Evolutionary conservation across 2,888 invertebrate genomes (phyloP).

Genomic region (Calliphora vomitoria): DNA sequence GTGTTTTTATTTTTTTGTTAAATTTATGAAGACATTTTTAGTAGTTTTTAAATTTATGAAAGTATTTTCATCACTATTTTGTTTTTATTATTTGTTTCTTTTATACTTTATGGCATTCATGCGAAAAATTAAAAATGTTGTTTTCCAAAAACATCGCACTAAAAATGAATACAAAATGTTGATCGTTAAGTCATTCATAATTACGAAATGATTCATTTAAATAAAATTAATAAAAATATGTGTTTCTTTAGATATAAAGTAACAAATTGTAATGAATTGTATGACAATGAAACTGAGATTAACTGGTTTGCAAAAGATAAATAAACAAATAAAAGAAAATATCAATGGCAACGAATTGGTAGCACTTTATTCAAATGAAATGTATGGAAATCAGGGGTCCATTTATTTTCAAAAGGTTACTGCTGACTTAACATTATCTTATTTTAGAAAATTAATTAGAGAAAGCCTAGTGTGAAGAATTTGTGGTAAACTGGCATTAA

Average conservation of each 20-base stretch:
- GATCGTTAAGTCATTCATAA: constrained; percentile 14
- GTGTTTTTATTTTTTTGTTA: neutral
- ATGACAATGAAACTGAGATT: constrained; percentile 26
- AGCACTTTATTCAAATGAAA: too few relatives aligned
- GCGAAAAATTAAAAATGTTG: neutral
- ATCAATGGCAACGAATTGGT: neutral
- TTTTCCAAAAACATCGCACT: neutral
- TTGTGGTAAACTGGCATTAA: too few relatives aligned
- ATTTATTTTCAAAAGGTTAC: too few relatives aligned
- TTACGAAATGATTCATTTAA: constrained; percentile 25
- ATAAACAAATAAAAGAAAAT: neutral
- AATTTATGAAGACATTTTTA: constrained; percentile 20
- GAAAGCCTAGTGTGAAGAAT: too few relatives aligned
- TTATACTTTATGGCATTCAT: neutral
- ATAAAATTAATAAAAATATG: constrained; percentile 6
- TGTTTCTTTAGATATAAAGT: constrained; percentile 2
- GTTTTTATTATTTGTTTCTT: neutral
- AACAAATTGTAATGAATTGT: constrained; percentile 12
- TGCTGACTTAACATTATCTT: too few relatives aligned
- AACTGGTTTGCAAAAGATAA: constrained; percentile 6
- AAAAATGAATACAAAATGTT: neutral
- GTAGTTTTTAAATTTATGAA: constrained; percentile 7
- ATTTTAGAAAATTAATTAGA: too few relatives aligned
- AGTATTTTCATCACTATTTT: neutral
- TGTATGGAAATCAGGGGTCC: too few relatives aligned